Base-by-base conservation (phyloP, 1,140 invertebrate genomes). In the Manduca sexta region DNA sequence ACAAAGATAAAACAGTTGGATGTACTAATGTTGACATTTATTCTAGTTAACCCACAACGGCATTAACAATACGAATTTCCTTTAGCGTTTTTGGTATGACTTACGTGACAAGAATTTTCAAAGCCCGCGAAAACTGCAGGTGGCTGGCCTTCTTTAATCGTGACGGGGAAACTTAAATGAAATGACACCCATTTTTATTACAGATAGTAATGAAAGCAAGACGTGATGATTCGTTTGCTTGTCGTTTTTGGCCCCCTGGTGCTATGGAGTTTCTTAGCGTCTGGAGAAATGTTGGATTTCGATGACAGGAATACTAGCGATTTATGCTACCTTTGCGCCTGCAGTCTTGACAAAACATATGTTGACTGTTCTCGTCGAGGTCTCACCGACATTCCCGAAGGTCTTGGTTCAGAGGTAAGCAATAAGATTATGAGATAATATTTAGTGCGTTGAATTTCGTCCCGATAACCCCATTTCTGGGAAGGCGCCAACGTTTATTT, bases 1-100 rank as follows among this genome's bases (percentile, higher is more conserved):
- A 79, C 57, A 64, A 66, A 73, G 81, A 84, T 82, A 82, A 82
- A 79, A 72, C 65, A 74, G 74, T 71, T 72, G 50, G 63, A 55
- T 51, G 56, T 60, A 52, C 56, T 60, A 52, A 56, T 64, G 53
- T 62, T 70, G 50, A 49, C 37, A 16, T 71, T 45, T 45, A 34
- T 43, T 29, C 26, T 11, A 13, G 41, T 43, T 43, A 30, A 31
- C 2, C 26, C 12, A 4, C 4, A 43, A 43, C 14, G 1, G 26
- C 14, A 43, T 43, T 43, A 43, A 43, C 26, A 29, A 16, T 43
- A 43, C 12, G 21, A 16, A 18, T 43, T 2, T 30, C 26, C 3
- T 14, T 14, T 30, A 30, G 4, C 10, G 3, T 42, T 21, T 43
- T 30, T 15, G 41, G 41, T 13, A 5, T 29, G 8, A 12, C 7